Base-by-base conservation (phyloP, 2,888 invertebrate species). In the Caenorhabditis auriculariae region DNA sequence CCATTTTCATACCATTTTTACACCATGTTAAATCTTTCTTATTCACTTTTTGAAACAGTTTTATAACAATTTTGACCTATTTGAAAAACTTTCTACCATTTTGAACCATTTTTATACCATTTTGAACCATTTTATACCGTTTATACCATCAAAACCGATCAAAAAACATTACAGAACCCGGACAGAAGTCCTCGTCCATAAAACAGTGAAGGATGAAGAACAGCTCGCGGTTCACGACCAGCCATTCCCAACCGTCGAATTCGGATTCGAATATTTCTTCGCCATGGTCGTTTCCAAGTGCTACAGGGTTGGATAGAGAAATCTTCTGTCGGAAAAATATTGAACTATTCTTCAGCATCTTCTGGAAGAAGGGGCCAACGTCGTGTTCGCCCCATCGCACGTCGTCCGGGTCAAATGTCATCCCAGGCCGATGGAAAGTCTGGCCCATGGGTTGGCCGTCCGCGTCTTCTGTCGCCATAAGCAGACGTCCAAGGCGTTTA, bases 251-350 rank as follows among this genome's bases (percentile, higher is more conserved):
- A 74, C 77, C 4, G 78, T 77, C 21, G 80, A 80, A 45, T 80
- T 80, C 54, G 80, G 80, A 17, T 80, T 80, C 60, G 80, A 80
- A 55, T 80, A 81, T 55, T 80, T 80, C 51, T 77, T 80, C 54
- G 75, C 80, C 1, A 74, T 75, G 69, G 80, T 80, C 37, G 74
- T 80, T 24, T 75, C 80, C 12, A 80, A 80, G 51, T 76, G 75
- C 49, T 80, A 80, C 56, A 60, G 75, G 67, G 76, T 77, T 15
- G 53, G 64, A 6, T 5, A 7, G 24, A 17, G 21, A 37, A 48
- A 12, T 17, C 4, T 12, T 24, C 23, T 26, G 19, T 19, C 7
- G 23, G 4, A 24, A 17, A 35, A 44, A 42, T 35, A 24, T 23
- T 43, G 9, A 41, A 37, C 35, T 46, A 17, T 23, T n/a, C 65